These are phyloP conservation scores for Eriosoma lanigerum DNA, from an alignment of 1,140 invertebrate genomes.

Conservation along the genomic window DNA sequence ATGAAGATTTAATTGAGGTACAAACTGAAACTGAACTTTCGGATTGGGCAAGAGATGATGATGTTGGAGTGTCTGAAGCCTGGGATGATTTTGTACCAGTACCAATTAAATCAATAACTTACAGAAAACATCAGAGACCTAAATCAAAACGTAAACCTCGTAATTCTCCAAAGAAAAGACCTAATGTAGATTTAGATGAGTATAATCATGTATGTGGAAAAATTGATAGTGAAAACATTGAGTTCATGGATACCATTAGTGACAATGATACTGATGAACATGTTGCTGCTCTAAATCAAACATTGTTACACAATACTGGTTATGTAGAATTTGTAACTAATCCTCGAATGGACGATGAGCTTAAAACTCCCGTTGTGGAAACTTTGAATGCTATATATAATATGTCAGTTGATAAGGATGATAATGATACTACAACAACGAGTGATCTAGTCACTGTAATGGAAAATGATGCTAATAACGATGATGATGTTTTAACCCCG, in stretches of 20 bases:
- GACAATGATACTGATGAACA: conserved; percentile 57
- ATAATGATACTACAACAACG: conserved; percentile 56
- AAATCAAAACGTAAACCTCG: conserved; percentile 58
- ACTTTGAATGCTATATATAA: conserved; percentile 43
- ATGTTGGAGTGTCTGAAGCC: conserved; percentile 68
- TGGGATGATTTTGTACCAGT: conserved; percentile 68
- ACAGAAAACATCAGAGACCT: conserved; percentile 59
- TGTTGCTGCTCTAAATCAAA: conserved; percentile 59
- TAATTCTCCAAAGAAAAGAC: conserved; percentile 56
- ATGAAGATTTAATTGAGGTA: conserved; percentile 65
- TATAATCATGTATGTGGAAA: conserved; percentile 60
- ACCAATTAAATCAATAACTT: conserved; percentile 63
- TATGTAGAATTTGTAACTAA: conserved; percentile 68
- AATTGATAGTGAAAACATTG: conserved; percentile 62
- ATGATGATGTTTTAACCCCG: conserved; percentile 25
- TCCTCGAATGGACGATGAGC: conserved; percentile 54
- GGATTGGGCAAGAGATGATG: conserved; percentile 79
- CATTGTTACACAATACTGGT: conserved; percentile 65
- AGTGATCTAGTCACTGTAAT: conserved; percentile 56
- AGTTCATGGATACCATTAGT: conserved; percentile 76
- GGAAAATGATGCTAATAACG: conserved; percentile 41
- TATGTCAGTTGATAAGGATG: conserved; percentile 57
- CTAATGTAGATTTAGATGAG: conserved; percentile 58
- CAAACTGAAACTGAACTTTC: conserved; percentile 81
- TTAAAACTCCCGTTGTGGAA: conserved; percentile 50